A percentile compares a stretch with the other conserved stretches of the same genome.
These are phyloP conservation scores for Netelia virgata DNA, from an alignment of 2,888 invertebrate genomes.

Conservation along the genomic window DNA sequence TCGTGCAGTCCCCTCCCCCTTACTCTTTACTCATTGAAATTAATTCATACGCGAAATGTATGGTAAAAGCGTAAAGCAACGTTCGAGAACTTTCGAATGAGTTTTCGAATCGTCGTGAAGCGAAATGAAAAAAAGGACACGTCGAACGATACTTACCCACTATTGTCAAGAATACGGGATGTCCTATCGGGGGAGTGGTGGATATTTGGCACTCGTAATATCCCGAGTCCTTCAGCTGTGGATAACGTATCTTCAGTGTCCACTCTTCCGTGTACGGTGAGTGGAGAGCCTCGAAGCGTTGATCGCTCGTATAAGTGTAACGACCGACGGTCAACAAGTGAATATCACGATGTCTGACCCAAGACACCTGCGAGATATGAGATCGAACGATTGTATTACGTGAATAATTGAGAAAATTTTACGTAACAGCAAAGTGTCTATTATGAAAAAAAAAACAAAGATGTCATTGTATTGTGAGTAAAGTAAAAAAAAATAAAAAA, in stretches of 20 bases:
- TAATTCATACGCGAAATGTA: too few species aligned
- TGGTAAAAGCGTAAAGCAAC: too few species aligned
- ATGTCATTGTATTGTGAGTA: too few species aligned
- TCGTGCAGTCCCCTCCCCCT: too few species aligned
- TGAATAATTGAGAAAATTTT: too few species aligned
- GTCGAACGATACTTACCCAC: constrained; percentile 89
- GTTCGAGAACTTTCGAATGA: not conserved
- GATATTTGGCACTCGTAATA: constrained; percentile 97
- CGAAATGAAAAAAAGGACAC: not conserved
- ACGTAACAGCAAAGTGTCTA: too few species aligned
- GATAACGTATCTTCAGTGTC: constrained; percentile 92
- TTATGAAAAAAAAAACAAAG: too few species aligned
- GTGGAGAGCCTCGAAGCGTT: constrained; percentile 94
- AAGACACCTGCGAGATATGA: constrained; percentile 88
- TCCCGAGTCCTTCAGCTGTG: constrained; percentile 91
- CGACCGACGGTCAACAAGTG: constrained; percentile 91
- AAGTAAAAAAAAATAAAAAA: too few species aligned
- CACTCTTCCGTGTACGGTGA: constrained; percentile 95
- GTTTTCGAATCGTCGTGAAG: not conserved
- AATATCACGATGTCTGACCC: constrained; percentile 91
- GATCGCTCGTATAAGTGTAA: constrained; percentile 93
- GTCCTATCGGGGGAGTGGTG: constrained; percentile 95
- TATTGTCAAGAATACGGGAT: constrained; percentile 92
- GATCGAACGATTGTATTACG: not conserved
- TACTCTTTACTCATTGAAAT: too few species aligned